A percentile compares a stretch with the other conserved stretches of the same genome.
phyloP scores from a whole-genome alignment of 2,888 invertebrate species.

The Metalampra italica region DNA sequence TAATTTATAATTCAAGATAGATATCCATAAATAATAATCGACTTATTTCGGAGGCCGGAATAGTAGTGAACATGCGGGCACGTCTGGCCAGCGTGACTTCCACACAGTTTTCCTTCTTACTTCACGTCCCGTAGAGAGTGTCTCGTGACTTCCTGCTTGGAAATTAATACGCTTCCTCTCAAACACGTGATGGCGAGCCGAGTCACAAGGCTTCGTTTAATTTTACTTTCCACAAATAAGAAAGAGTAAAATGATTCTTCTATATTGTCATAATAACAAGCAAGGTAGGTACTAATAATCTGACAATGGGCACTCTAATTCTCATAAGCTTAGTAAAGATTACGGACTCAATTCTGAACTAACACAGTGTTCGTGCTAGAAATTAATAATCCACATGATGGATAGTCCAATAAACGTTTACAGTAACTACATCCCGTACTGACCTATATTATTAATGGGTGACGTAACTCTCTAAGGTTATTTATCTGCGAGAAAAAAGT shows the following conservation, averaged over 20 bases:
- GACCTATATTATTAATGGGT: not conserved
- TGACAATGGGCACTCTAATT: no score
- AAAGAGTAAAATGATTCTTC: no score
- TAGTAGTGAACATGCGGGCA: not conserved
- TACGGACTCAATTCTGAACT: no score
- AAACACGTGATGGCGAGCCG: not conserved
- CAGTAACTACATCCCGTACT: not conserved
- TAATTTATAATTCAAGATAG: not conserved
- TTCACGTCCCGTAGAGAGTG: not conserved
- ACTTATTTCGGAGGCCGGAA: not conserved
- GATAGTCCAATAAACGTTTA: not conserved
- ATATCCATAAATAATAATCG: not conserved
- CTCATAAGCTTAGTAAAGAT: no score
- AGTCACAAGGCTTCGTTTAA: not conserved
- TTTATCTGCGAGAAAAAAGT: slow-evolving; percentile 18
- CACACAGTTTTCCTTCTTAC: not conserved
- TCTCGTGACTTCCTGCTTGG: not conserved
- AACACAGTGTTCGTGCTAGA: no score
- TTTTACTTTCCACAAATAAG: no score
- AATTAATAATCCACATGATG: no score
- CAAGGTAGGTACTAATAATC: no score
- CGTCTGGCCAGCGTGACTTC: slow-evolving; percentile 8
- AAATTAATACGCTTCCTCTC: not conserved
- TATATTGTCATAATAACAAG: no score
- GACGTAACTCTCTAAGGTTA: slow-evolving; percentile 3